Evolutionary conservation across 2,888 invertebrate genomes (phyloP), one percentile per base, ranked within the genome.

Genomic region (Stenoptilia bipunctidactyla): DNA sequence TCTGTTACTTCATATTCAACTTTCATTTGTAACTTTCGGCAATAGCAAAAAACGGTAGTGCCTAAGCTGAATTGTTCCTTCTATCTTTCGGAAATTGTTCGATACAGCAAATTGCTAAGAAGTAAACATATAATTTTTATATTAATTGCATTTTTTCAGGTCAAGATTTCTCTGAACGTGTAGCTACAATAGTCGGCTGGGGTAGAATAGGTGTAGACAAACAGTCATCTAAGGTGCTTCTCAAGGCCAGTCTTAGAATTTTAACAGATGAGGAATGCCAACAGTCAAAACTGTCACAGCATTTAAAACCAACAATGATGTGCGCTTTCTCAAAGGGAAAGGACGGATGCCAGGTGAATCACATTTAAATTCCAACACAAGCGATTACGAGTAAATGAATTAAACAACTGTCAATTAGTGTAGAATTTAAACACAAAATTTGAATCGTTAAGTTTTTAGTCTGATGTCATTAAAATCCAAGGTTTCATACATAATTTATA

Each of bases 331-430:
- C 76, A 42, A 75, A 87, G 64, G 68, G 86, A 45, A 86, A 82
- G 39, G 89, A 89, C 53, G 86, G 89, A 1, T 89, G 89, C 54
- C 88, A 89, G 85, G 89, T 88, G 66, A 54, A 37, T 20, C 9
- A 9, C 25, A 25, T 25, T 9, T 5, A 25, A 5, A 25, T 6
- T 25, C 25, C 5, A 12, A n/a, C 8, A 12, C 30, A 30, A 30
- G 10, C 30, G 3, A 12, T 30, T 30, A 30, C n/a, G n/a, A 2
- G 30, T 30, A 8, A 30, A 25, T 25, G 9, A 25, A 6, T 25
- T 25, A 25, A 25, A 25, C 25, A 6, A 25, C 9, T 25, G 25
- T 25, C 5, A 25, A 6, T 25, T 5, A 25, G 25, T n/a, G n/a
- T n/a, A n/a, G n/a, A n/a, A n/a, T n/a, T n/a, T n/a, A n/a, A n/a